These are phyloP conservation scores for Cyanoliseus patagonus DNA, from an alignment of 2,113 vertebrate species.

Conservation along the genomic window DNA sequence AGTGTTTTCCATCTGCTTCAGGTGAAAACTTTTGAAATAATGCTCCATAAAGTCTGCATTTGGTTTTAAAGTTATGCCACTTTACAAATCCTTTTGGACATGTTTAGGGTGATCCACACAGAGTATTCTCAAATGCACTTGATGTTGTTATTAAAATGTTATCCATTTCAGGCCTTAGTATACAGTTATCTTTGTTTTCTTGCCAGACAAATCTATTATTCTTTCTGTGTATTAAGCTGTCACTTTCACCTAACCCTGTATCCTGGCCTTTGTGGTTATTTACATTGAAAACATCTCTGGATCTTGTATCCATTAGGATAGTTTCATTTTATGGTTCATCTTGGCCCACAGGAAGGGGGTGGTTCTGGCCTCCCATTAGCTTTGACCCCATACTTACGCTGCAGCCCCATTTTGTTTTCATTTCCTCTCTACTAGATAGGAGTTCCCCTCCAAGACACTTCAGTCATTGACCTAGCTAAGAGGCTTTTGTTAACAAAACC, in stretches of 20 bases:
- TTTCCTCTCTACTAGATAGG: neutral
- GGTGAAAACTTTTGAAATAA: conserved; percentile 34
- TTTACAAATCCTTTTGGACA: conserved; percentile 26
- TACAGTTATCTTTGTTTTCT: conserved; percentile 6
- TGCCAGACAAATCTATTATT: conserved; percentile 23
- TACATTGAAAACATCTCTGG: neutral
- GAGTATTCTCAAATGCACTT: conserved; percentile 8
- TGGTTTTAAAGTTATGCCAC: conserved; percentile 37
- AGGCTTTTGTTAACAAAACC: neutral
- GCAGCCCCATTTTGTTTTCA: neutral
- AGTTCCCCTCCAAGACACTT: neutral
- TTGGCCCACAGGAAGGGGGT: neutral
- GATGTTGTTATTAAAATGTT: conserved; percentile 43
- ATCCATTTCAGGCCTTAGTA: neutral
- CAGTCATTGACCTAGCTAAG: neutral
- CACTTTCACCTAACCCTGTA: neutral
- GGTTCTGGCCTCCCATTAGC: conserved; percentile 11
- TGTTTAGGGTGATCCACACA: conserved; percentile 23
- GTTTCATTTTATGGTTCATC: neutral
- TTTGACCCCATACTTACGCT: conserved; percentile 39
- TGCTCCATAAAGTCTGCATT: conserved; percentile 27
- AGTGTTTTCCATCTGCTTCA: neutral
- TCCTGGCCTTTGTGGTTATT: neutral
- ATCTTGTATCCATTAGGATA: neutral
- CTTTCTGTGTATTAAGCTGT: neutral